A percentile compares a stretch with the other conserved stretches of the same genome.
phyloP scores from a whole-genome alignment of 2,888 invertebrate genomes.

The Calameuta filiformis region DNA sequence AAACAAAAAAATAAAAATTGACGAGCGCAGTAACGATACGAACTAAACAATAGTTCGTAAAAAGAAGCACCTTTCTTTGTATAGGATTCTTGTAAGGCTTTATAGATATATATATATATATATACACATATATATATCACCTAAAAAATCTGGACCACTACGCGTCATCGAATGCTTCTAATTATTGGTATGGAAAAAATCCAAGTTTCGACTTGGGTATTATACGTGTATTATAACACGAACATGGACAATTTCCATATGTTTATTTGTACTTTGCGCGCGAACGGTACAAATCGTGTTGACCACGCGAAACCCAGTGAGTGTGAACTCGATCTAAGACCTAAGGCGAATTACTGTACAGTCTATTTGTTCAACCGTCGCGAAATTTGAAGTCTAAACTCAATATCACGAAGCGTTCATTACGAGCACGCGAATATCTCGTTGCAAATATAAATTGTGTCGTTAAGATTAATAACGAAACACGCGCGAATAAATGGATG shows the following conservation, averaged over 20 bases:
- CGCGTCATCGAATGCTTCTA: not conserved
- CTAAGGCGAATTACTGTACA: not conserved
- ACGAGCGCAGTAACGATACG: conserved; percentile 13
- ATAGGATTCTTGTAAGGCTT: conserved; percentile 23
- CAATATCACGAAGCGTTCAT: not conserved
- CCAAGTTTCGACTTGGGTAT: too few species aligned
- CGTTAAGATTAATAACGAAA: not conserved
- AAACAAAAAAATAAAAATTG: conserved; percentile 7
- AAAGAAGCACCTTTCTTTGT: conserved; percentile 30
- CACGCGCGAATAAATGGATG: not conserved
- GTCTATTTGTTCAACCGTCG: not conserved
- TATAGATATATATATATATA: not conserved
- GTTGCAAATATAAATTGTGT: not conserved
- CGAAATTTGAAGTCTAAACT: not conserved
- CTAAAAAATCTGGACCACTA: not conserved
- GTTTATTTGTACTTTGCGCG: not conserved
- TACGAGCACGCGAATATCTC: not conserved
- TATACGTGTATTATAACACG: not conserved
- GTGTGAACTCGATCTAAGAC: not conserved
- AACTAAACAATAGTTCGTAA: conserved; percentile 41
- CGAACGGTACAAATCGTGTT: too few species aligned
- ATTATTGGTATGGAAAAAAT: not conserved
- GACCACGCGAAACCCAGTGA: not conserved
- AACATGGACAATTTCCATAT: not conserved
- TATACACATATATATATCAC: not conserved